Evolutionary conservation across 1,140 invertebrate species (phyloP).

Genomic region (Campoletis sonorensis): DNA sequence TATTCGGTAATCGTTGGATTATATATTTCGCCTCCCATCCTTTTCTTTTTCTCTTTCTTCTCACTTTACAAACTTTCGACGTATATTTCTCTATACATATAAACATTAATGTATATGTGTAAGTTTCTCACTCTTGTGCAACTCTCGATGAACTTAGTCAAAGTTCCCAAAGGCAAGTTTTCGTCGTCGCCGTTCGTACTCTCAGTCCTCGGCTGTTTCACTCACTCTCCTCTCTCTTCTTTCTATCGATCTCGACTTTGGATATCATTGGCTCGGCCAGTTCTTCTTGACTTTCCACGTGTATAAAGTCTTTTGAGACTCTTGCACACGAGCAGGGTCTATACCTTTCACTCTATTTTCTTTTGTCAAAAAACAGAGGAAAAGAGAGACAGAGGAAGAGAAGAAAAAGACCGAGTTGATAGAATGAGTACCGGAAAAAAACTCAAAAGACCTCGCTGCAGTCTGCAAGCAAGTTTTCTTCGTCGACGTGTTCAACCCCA

Average conservation of each 20-base stretch:
- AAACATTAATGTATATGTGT: too few species aligned
- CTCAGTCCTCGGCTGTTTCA: background rate
- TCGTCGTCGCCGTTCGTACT: background rate
- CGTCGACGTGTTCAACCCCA: slow-evolving; percentile 18
- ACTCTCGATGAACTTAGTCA: slow-evolving; percentile 40
- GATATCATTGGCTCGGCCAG: slow-evolving; percentile 3
- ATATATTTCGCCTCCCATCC: too few species aligned
- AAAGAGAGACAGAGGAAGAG: background rate
- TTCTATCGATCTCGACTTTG: slow-evolving; percentile 20
- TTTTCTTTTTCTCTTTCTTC: too few species aligned
- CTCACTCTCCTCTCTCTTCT: slow-evolving; percentile 9
- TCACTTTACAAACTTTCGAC: too few species aligned
- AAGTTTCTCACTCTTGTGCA: slow-evolving; percentile 30
- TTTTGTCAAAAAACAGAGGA: background rate
- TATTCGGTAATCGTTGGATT: too few species aligned
- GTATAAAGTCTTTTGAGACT: slow-evolving; percentile 9
- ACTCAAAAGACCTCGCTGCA: background rate
- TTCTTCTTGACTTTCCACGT: background rate
- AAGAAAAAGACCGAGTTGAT: background rate
- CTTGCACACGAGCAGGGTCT: background rate
- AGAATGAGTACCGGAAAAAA: background rate
- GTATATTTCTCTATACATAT: too few species aligned
- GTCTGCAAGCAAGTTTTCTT: slow-evolving; percentile 9
- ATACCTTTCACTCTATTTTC: background rate
- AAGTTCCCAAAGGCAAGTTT: slow-evolving; percentile 39